Percentiles rank a stretch among this genome's conserved stretches.
Conservation (phyloP, 2,113 vertebrate genomes). For the Cyanoramphus novaezelandiae region DNA sequence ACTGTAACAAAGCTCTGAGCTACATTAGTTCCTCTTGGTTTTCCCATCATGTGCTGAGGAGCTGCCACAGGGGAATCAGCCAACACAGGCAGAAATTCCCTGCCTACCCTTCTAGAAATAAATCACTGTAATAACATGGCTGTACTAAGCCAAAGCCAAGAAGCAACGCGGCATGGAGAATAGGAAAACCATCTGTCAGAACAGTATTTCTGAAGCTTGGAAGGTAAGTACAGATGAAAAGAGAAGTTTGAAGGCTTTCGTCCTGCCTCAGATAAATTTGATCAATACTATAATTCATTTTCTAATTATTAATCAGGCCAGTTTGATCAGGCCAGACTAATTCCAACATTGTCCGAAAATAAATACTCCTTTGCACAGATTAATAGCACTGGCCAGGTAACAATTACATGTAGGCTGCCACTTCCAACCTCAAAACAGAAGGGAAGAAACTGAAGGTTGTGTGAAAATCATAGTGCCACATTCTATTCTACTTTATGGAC, state of each 20-base stretch:
- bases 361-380: neutral
- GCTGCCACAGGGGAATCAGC: neutral
- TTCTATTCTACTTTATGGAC: neutral
- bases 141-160: neutral
- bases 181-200: neutral
- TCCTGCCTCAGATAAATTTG: neutral
- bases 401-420: neutral
- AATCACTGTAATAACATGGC: neutral
- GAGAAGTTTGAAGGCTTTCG: neutral
- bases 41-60: neutral
- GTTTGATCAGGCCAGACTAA: neutral
- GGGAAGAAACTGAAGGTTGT: neutral
- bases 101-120: neutral
- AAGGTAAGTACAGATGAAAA: neutral
- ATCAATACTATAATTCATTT: neutral
- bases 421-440: neutral
- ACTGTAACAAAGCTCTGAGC: neutral
- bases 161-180: neutral
- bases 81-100: neutral
- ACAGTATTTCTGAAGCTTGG: neutral
- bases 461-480: neutral
- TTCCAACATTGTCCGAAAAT: neutral
- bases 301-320: neutral
- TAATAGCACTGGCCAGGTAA: neutral
- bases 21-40: rapidly evolving